Percentiles rank a stretch among this genome's conserved stretches.
Evolutionary conservation across 1,140 invertebrate species (phyloP).

Genomic region (Metopolophium dirhodum): DNA sequence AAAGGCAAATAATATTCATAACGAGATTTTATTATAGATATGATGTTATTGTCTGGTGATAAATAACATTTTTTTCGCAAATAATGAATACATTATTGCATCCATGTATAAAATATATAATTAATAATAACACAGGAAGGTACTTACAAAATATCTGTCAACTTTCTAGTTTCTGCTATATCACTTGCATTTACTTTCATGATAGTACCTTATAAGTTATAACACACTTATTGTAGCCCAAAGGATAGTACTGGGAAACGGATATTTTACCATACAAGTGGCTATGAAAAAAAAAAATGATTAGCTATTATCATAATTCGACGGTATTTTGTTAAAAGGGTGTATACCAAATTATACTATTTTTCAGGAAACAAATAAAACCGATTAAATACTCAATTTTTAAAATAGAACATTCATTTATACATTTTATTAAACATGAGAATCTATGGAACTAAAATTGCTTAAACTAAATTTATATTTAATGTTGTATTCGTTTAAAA

Average conservation of each 20-base stretch:
- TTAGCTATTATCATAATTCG: not conserved
- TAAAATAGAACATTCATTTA: too few species aligned
- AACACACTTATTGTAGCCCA: not conserved
- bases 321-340: too few species aligned
- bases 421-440: too few species aligned
- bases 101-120: not conserved
- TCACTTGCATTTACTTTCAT: not conserved
- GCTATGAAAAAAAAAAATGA: not conserved
- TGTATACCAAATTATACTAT: too few species aligned
- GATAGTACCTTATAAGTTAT: not conserved
- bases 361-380: too few species aligned
- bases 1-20: not conserved
- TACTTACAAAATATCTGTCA: not conserved
- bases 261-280: not conserved
- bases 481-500: too few species aligned
- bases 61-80: not conserved
- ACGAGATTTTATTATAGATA: not conserved
- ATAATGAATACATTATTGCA: not conserved
- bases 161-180: not conserved
- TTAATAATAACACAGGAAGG: not conserved
- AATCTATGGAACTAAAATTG: too few species aligned
- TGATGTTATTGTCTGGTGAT: not conserved
- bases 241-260: not conserved
- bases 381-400: too few species aligned
- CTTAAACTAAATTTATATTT: too few species aligned